These are phyloP conservation scores for Apodemia duryi DNA, from an alignment of 2,888 invertebrate species.

Conservation along the genomic window DNA sequence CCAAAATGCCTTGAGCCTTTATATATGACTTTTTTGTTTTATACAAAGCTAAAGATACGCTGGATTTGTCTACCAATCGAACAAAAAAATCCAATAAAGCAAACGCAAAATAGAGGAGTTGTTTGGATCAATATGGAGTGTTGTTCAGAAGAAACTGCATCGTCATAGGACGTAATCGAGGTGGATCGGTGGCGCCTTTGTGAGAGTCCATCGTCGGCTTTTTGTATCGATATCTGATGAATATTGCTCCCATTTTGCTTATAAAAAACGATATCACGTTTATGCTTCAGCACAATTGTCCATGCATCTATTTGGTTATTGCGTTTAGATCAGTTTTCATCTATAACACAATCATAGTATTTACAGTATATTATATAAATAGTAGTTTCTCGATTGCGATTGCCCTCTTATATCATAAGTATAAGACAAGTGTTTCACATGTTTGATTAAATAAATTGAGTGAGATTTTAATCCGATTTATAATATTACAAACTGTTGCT, in stretches of 20 bases:
- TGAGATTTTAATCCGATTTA: no score
- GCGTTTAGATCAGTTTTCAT: constrained; percentile 14
- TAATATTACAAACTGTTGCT: no score
- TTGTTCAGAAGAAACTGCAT: constrained; percentile 70
- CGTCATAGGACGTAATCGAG: constrained; percentile 78
- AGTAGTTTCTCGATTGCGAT: constrained; percentile 5
- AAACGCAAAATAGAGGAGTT: constrained; percentile 66
- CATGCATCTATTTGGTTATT: constrained; percentile 36
- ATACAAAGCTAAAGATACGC: constrained; percentile 33
- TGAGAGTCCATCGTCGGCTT: constrained; percentile 65
- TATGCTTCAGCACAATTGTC: constrained; percentile 35
- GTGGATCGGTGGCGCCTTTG: constrained; percentile 75
- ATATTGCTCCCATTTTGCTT: constrained; percentile 72
- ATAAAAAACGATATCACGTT: constrained; percentile 59
- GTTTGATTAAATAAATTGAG: not conserved
- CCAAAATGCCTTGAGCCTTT: constrained; percentile 25
- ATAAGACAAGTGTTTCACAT: not conserved
- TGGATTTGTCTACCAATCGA: constrained; percentile 38
- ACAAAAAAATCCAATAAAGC: constrained; percentile 68
- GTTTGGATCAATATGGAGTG: constrained; percentile 78
- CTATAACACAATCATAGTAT: constrained; percentile 2
- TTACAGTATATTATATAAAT: constrained; percentile 9
- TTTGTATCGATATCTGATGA: constrained; percentile 76
- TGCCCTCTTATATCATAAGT: not conserved
- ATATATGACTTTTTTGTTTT: constrained; percentile 16